Base-by-base conservation (phyloP, 2,797 vertebrate species). In the Borostomias antarcticus region DNA sequence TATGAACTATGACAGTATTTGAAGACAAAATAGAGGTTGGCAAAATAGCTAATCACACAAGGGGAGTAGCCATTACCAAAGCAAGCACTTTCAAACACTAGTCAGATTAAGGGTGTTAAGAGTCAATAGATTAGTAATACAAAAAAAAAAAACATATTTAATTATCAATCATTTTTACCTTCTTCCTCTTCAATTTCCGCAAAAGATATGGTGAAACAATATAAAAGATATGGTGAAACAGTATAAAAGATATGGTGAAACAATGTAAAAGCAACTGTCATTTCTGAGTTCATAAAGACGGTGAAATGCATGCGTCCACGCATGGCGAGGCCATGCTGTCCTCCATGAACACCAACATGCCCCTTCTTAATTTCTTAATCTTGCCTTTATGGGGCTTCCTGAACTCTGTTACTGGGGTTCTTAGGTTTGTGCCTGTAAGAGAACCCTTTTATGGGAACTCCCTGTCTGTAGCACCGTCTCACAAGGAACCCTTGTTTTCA, bases 121-220 rank as follows among this genome's bases (percentile, higher is more conserved):
- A 29, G 29, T 66, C 52, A 37, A 58, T n/a, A 64, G 48, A 86
- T 89, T 89, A 91, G 86, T 89, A 33, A 58, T 64, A 40, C 48
- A 32, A 45, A 80, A 69, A 75, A 29, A 19, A 61, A 69, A 28
- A 37, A 78, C 19, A 30, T n/a, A n/a, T n/a, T n/a, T n/a, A 68
- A 69, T 58, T 13, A 32, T 71, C 56, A 66, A 43, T 75, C 60
- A 33, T 50, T 86, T 88, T 97, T 95, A 97, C 96, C 96, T 96
- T 96, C 95, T 82, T 94, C 95, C 71, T 97, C 95, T 88, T 95
- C 92, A 87, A 86, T 73, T 83, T 72, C 52, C 72, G 58, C 45
- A 79, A 82, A 82, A 78, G 73, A 75, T 70, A 25, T 30, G 48
- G 4, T 30, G 51, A 53, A 54, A 54, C n/a, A 50, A 61, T 33